Evolutionary conservation across 2,797 vertebrate species (phyloP), one percentile per base, ranked within the genome.

Genomic region (Odontamblyopus lacepedii): DNA sequence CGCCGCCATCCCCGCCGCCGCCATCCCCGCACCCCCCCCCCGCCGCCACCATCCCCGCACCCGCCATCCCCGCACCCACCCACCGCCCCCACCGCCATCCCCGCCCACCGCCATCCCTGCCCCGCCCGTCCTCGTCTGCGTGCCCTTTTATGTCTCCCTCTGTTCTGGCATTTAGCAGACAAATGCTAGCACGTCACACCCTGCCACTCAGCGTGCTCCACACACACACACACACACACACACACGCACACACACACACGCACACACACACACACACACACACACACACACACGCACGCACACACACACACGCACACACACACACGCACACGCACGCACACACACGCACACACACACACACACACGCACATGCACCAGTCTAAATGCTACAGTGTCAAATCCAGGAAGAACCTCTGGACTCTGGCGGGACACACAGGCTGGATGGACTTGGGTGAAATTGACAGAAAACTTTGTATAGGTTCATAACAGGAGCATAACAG

Each of bases 141-240:
- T 88, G 89, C 85, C 89, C 90, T 84, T 86, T 87, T 76, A 78
- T 92, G 92, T 94, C 92, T 90, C 72, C 93, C 90, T 81, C 77
- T 88, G 89, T 89, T 88, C 87, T 94, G 91, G 86, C 92, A 92
- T 94, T 94, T 93, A 91, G 72, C 81, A 91, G 92, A 94, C 92
- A 94, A 94, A 94, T 94, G 93, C 85, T 92, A 92, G 84, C 78
- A 85, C 91, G 91, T 92, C 93, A 90, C 88, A 88, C 84, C 88
- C 85, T 90, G 88, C 90, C 91, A 89, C 83, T 91, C 89, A 88
- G 73, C 73, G 57, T 41, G 2, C 74, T 67, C 78, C 72, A 23
- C 63, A 63, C 72, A 65, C 73, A 32, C 68, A 68, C 23, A n/a
- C n/a, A n/a, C n/a, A n/a, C n/a, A n/a, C n/a, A n/a, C n/a, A n/a